Evolutionary conservation across 2,113 vertebrate species (phyloP).

Genomic region (Coturnix japonica): DNA sequence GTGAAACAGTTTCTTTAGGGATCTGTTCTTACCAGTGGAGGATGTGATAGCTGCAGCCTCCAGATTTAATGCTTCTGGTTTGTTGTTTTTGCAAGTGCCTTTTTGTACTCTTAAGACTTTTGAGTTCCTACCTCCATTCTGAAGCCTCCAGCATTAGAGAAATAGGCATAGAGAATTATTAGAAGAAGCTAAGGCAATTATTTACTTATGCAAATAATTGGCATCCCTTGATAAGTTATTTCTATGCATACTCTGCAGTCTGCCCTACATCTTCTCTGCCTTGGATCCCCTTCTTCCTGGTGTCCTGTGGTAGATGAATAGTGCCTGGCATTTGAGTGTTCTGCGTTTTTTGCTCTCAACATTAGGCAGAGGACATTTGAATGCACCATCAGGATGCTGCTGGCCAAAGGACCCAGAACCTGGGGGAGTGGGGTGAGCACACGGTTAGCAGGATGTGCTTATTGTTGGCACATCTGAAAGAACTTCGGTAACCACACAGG

Average conservation of each 20-base stretch:
- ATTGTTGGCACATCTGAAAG: slow-evolving; percentile 58
- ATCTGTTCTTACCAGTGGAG: background rate
- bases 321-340: slow-evolving; percentile 58
- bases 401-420: slow-evolving; percentile 61
- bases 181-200: background rate
- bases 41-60: background rate
- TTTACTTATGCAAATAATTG: background rate
- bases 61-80: background rate
- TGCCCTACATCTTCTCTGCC: background rate
- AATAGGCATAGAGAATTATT: background rate
- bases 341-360: slow-evolving; percentile 71
- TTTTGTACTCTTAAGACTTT: background rate
- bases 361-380: slow-evolving; percentile 70
- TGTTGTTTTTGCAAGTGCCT: background rate
- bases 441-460: slow-evolving; percentile 61
- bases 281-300: slow-evolving; percentile 13
- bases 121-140: background rate
- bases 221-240: background rate
- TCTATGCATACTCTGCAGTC: background rate
- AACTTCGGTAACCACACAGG: slow-evolving; percentile 14
- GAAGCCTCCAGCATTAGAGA: background rate
- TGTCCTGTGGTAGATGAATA: background rate
- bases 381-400: slow-evolving; percentile 63
- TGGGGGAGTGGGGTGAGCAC: slow-evolving; percentile 64
- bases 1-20: background rate